A percentile compares a stretch with the other conserved stretches of the same genome.
phyloP scores from a whole-genome alignment of 1,140 invertebrate species.

The Popillia japonica region DNA sequence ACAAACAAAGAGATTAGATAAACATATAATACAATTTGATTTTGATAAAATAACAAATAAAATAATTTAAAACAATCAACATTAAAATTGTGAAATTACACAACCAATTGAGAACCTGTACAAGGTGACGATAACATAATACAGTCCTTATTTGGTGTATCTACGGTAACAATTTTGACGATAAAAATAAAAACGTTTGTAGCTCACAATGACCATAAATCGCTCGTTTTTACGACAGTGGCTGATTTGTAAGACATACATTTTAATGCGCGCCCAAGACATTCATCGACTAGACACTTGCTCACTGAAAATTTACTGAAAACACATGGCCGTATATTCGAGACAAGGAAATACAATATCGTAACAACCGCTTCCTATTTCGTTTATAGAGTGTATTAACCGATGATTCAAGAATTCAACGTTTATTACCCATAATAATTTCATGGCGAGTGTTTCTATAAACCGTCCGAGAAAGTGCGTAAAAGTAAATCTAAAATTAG shows the following conservation, averaged over 20 bases:
- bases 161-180: neutral
- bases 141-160: neutral
- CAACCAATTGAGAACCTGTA: no score
- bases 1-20: no score
- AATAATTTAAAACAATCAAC: no score
- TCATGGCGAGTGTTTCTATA: neutral
- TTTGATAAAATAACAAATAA: no score
- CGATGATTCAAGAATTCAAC: slow-evolving; percentile 9
- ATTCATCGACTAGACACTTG: neutral
- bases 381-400: slow-evolving; percentile 16
- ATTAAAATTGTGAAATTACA: no score
- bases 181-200: slow-evolving; percentile 8
- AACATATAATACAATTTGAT: no score
- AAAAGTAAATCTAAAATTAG: slow-evolving; percentile 9
- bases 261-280: neutral
- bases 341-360: slow-evolving; percentile 20
- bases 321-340: neutral
- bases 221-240: neutral
- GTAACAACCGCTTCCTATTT: slow-evolving; percentile 1
- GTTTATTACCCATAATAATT: slow-evolving; percentile 13
- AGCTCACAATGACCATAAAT: slow-evolving; percentile 12
- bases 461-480: neutral
- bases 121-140: no score
- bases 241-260: slow-evolving; percentile 9
- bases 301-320: slow-evolving; percentile 23